Evolutionary conservation across 2,888 invertebrate genomes (phyloP), one percentile per base, ranked within the genome.

Genomic region (Nymphalis polychloros): DNA sequence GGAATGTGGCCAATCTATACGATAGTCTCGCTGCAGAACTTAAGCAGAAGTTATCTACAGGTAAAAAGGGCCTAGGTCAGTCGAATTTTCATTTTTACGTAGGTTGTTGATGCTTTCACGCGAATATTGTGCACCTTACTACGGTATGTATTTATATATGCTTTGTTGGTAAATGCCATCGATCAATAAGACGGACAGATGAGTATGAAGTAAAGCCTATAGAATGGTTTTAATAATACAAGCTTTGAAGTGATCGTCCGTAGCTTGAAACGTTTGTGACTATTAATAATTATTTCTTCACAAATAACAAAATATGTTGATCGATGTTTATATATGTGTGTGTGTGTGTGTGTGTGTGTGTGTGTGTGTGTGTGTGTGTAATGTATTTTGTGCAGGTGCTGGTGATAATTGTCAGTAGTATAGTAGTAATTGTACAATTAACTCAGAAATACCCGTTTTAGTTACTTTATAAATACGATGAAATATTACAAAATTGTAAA

Each of bases 11-110:
- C 31, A 96, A 95, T 71, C 93, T 98, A 10, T 98, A 98, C 84
- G 98, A 98, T 84, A 97, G 97, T 50, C 93, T 98, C 74, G 97
- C 98, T 1, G 98, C 98, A 0, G 99, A 99, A 82, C 88, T 99
- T 75, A 95, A 98, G 76, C 85, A 91, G 78, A 92, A 94, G 92
- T 80, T 94, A 93, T 81, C 94, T 85, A 85, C 92, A 89, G 92
- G 92, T 89, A 92, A 92, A 92, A 87, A 87, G 75, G 92, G 89
- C 71, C 68, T 91, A 92, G 92, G 92, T 92, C 84, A 92, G 92
- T 91, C 62, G 46, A 73, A 75, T 80, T 85, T 73, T 71, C 71
- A 76, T 81, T 84, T 84, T 76, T 67, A 80, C 83, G 72, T 76
- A 75, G 70, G 47, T 71, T 74, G 71, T 35, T 64, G 59, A 76